These are phyloP conservation scores for Leucopsar rothschildi DNA, from an alignment of 2,113 vertebrate species.

Conservation along the genomic window DNA sequence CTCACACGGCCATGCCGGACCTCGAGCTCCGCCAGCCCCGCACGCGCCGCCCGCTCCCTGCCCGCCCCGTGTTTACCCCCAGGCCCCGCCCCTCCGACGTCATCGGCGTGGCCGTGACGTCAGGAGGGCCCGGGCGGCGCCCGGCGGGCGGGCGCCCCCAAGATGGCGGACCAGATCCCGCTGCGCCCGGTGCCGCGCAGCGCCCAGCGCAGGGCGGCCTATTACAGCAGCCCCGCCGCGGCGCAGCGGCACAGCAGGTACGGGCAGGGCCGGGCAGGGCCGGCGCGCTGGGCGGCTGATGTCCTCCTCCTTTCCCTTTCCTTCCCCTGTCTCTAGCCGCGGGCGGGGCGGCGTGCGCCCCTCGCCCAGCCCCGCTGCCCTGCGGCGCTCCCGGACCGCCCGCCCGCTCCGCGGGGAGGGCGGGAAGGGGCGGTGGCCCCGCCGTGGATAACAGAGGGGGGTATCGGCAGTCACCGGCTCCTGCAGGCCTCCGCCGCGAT, in stretches of 20 bases:
- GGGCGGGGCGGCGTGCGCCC: not conserved
- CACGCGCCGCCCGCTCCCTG: not conserved
- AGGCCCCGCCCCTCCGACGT: not conserved
- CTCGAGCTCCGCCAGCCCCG: accelerated
- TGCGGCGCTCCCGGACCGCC: too few relatives aligned
- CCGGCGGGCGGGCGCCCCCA: not conserved
- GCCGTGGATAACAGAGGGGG: not conserved
- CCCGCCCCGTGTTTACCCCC: not conserved
- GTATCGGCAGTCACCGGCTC: not conserved
- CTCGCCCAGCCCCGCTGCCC: not conserved
- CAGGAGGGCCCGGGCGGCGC: not conserved
- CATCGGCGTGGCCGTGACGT: not conserved
- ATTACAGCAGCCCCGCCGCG: slow-evolving; percentile 59
- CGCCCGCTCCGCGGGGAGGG: not conserved
- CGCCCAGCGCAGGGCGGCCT: slow-evolving; percentile 65
- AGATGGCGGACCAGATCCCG: slow-evolving; percentile 77
- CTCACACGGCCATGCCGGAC: too few relatives aligned
- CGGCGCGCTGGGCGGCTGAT: not conserved
- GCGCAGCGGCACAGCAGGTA: slow-evolving; percentile 75
- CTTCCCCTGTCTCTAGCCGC: too few relatives aligned
- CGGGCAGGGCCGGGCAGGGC: not conserved
- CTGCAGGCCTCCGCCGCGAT: not conserved
- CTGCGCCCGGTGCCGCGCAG: slow-evolving; percentile 69
- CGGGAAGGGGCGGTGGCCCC: not conserved
- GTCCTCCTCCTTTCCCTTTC: too few relatives aligned